Base-by-base conservation (phyloP, 2,797 vertebrate genomes). In the Kryptopterus vitreolus region DNA sequence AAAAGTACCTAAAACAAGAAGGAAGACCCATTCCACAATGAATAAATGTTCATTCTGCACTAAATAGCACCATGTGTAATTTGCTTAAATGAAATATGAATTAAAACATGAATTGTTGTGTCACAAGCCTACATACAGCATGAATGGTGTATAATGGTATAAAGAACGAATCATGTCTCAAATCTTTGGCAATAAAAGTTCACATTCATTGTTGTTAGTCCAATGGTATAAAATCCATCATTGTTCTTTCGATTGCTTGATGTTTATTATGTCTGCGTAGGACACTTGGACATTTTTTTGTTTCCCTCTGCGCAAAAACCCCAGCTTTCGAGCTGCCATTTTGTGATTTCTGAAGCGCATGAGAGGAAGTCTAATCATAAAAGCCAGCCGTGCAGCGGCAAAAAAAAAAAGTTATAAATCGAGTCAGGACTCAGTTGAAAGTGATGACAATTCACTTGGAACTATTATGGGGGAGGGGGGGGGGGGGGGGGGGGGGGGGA, bases 321-420 rank as follows among this genome's bases (percentile, higher is more conserved):
- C 58, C 33, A 58, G 11, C 33, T 0, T 38, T 31, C 38, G 20
- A 3, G 33, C 33, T 38, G 12, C 31, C 71, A 73, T n/a, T 18
- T 73, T 38, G 71, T 58, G 24, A 57, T 73, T 73, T 73, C 53
- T n/a, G 29, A 71, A 58, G 33, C 18, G 22, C 71, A 57, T 9
- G 22, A 57, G 33, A 20, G 38, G 57, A 48, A 24, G 20, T 65
- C 29, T 52, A 76, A 76, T 68, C 71, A 35, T 58, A 61, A 79
- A 55, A 65, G 24, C 52, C 62, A 76, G 38, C 38, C 29, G 13
- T 59, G 26, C 62, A 48, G 79, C 61, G 38, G 48, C 35, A 58
- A 46, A 73, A 48, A 68, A 16, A 58, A 46, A 73, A 48, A 68
- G 15, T 68, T 26, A 69, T 75, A 76, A 76, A 81, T 73, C 31